These are phyloP conservation scores for Paramuricea clavata DNA, from an alignment of 92 coral and sea anemone species.

Conservation along the genomic window DNA sequence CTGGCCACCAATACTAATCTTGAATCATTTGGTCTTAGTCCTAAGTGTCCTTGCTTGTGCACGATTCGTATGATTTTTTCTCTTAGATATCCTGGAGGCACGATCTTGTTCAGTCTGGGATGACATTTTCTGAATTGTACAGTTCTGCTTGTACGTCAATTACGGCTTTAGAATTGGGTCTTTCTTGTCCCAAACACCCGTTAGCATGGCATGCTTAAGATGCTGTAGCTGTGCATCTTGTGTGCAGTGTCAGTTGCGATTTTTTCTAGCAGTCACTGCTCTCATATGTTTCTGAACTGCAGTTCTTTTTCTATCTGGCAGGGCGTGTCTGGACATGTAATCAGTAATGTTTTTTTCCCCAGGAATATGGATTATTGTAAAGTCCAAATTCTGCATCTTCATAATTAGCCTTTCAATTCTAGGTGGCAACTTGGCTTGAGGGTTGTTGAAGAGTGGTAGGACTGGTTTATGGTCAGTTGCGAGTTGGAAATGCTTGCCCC, in stretches of 20 bases:
- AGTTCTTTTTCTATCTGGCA: slow-evolving; percentile 12
- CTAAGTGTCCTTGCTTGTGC: slow-evolving; percentile 67
- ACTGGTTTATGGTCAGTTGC: slow-evolving; percentile 67
- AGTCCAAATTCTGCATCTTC: slow-evolving; percentile 46
- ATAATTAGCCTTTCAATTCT: slow-evolving; percentile 34
- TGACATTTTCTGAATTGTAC: slow-evolving; percentile 45
- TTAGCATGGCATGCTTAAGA: slow-evolving; percentile 39
- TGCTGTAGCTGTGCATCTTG: slow-evolving; percentile 40
- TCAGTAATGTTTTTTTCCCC: slow-evolving; percentile 32
- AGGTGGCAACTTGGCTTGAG: slow-evolving; percentile 57
- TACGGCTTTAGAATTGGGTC: slow-evolving; percentile 50
- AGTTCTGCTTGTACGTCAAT: slow-evolving; percentile 44
- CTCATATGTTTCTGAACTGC: slow-evolving; percentile 32
- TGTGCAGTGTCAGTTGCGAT: slow-evolving; percentile 47
- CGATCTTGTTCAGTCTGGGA: slow-evolving; percentile 59
- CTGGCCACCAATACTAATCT: slow-evolving; percentile 55
- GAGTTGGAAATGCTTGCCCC: slow-evolving; percentile 50
- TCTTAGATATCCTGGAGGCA: slow-evolving; percentile 54
- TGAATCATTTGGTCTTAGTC: slow-evolving; percentile 61
- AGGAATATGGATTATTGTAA: slow-evolving; percentile 46
- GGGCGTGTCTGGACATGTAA: slow-evolving; percentile 59
- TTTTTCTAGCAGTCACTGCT: slow-evolving; percentile 56
- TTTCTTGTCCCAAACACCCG: slow-evolving; percentile 55
- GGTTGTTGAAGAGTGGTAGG: slow-evolving; percentile 53
- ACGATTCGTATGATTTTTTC: slow-evolving; percentile 48